Percentiles rank a stretch among this genome's conserved stretches.
Conservation (phyloP, 2,797 vertebrate species). For the Mormyrops attenuatus region DNA sequence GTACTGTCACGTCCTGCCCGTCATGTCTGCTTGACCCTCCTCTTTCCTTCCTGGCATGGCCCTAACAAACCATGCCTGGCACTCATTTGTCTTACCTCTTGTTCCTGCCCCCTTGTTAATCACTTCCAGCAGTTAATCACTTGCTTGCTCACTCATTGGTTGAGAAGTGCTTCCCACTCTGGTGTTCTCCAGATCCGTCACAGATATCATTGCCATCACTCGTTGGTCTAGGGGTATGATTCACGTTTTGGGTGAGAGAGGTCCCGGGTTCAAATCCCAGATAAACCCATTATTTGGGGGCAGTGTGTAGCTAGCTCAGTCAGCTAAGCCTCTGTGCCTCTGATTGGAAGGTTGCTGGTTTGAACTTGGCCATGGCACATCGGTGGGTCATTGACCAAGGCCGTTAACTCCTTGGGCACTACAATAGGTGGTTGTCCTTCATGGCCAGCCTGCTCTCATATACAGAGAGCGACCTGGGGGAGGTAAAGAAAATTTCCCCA, state of each 20-base stretch:
- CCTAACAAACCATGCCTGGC: background rate
- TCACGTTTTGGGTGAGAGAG: no score
- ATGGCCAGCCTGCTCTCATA: background rate
- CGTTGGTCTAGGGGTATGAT: background rate
- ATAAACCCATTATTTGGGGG: background rate
- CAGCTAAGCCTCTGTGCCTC: background rate
- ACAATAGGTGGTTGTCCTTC: background rate
- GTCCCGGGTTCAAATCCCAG: background rate
- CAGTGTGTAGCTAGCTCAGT: background rate
- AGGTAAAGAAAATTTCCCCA: background rate
- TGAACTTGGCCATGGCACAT: background rate
- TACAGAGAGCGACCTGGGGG: background rate
- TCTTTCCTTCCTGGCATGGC: background rate
- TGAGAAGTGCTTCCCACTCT: background rate
- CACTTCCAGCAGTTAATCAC: background rate
- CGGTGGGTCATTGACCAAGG: background rate
- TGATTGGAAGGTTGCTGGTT: background rate
- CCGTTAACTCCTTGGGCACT: background rate
- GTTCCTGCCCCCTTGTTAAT: background rate
- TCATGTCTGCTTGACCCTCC: background rate
- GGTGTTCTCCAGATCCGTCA: background rate
- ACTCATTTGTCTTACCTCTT: background rate
- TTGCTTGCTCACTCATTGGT: background rate
- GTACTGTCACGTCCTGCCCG: background rate
- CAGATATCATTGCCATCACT: background rate